Conservation (phyloP, 2,797 vertebrate genomes). For the Uromys caudimaculatus region DNA sequence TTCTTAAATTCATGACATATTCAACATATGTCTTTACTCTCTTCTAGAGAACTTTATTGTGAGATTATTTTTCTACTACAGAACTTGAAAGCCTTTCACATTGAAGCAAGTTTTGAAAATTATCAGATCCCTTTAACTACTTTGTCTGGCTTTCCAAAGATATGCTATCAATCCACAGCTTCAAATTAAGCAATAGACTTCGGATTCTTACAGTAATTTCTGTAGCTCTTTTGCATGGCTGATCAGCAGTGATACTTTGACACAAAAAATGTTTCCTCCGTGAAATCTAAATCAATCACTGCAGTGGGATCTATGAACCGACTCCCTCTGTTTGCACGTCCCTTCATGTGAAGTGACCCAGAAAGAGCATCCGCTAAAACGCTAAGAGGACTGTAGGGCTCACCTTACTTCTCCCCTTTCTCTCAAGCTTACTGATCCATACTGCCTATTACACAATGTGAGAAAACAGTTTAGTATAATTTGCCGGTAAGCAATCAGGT, state of each 20-base stretch:
- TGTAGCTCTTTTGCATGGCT: neutral
- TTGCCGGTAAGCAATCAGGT: neutral
- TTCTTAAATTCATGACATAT: neutral
- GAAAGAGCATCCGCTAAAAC: neutral
- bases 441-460: neutral
- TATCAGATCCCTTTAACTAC: neutral
- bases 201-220: neutral
- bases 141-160: neutral
- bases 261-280: neutral
- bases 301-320: neutral
- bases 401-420: neutral
- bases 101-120: neutral
- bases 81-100: neutral
- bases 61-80: neutral
- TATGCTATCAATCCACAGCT: neutral
- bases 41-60: neutral
- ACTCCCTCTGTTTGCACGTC: neutral
- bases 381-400: neutral
- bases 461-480: constrained; percentile 5
- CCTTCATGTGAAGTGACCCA: neutral
- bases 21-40: neutral
- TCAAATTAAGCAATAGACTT: neutral
- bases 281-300: neutral
- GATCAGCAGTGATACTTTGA: neutral
- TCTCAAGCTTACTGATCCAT: neutral